Conservation (phyloP, 2,797 vertebrate genomes). For the Enteromius afrohamiltoni region DNA sequence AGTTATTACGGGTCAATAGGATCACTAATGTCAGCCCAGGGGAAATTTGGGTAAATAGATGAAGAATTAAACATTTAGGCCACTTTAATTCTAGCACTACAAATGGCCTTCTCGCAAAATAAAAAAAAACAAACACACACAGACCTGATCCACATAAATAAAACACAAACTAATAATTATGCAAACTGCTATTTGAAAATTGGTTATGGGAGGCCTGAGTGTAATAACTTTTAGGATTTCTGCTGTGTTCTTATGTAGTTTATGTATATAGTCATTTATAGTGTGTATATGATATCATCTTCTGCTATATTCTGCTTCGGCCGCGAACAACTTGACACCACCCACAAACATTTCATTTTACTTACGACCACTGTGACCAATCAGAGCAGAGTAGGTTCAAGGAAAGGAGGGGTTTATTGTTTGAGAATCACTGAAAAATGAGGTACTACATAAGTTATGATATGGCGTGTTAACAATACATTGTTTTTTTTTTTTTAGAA, state of each 20-base stretch:
- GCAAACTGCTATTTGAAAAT: background rate
- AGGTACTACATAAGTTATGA: background rate
- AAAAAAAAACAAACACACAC: background rate
- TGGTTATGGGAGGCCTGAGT: background rate
- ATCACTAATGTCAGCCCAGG: conserved; percentile 46
- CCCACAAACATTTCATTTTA: too few species aligned
- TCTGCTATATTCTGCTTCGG: too few species aligned
- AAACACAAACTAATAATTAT: background rate
- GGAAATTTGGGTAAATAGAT: conserved; percentile 49
- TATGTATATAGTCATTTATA: background rate
- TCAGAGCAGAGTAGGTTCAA: too few species aligned
- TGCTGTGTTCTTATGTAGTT: background rate
- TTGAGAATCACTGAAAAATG: too few species aligned
- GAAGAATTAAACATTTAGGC: conserved; percentile 49
- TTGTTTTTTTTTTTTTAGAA: background rate
- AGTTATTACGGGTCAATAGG: conserved; percentile 42
- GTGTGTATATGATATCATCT: background rate
- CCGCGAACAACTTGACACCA: too few species aligned
- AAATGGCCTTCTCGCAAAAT: background rate
- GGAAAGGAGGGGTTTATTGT: too few species aligned
- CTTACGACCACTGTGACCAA: too few species aligned
- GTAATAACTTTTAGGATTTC: background rate
- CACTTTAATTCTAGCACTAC: conserved; percentile 32
- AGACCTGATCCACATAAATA: background rate
- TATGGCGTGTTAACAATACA: background rate